Evolutionary conservation across 2,888 invertebrate genomes (phyloP).

Genomic region (Chrysotoxum bicinctum): DNA sequence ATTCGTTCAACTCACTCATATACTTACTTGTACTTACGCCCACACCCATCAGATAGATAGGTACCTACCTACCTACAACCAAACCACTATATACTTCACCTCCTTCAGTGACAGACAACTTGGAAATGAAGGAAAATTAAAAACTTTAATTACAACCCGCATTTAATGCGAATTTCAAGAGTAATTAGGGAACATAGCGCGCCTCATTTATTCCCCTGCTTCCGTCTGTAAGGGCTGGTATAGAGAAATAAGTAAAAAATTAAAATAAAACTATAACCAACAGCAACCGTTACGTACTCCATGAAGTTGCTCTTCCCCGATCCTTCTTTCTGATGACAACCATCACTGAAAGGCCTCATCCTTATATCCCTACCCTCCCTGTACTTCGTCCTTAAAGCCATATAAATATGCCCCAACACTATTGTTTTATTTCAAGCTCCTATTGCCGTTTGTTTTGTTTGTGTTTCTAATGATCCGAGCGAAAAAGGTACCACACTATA

Average conservation of each 20-base stretch:
- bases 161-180: conserved; percentile 74
- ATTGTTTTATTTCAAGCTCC: conserved; percentile 25
- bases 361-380: background rate
- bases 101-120: conserved; percentile 64
- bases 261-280: conserved; percentile 32
- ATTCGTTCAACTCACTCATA: conserved; percentile 3
- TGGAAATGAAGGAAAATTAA: conserved; percentile 68
- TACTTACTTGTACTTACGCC: background rate
- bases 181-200: conserved; percentile 73
- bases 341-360: conserved; percentile 48
- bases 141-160: conserved; percentile 73
- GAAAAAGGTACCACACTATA: conserved; percentile 57
- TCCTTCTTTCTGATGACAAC: conserved; percentile 10
- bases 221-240: background rate
- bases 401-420: background rate
- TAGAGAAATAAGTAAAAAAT: background rate
- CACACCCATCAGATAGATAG: background rate
- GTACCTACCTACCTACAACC: background rate
- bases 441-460: conserved; percentile 63
- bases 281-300: conserved; percentile 61
- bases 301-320: conserved; percentile 21
- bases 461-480: conserved; percentile 69
- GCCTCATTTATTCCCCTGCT: conserved; percentile 47
- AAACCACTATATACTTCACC: conserved; percentile 45
- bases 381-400: background rate